These are phyloP conservation scores for Phataginus tricuspis DNA, from an alignment of 2,797 vertebrate genomes.

Conservation along the genomic window DNA sequence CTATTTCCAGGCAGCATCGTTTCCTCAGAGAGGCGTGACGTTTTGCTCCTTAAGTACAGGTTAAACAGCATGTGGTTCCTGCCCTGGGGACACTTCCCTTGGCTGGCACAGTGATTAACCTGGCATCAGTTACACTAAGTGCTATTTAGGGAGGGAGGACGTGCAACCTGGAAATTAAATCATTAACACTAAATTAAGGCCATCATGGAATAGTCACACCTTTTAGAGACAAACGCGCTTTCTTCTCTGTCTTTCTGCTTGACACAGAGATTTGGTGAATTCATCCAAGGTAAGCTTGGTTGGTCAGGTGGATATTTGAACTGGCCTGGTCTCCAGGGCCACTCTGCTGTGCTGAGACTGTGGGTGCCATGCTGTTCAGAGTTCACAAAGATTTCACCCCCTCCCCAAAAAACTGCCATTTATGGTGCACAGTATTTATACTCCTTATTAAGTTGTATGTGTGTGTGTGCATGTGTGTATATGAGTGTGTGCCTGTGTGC, in stretches of 20 bases:
- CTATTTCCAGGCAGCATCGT: neutral
- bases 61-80: constrained; percentile 54
- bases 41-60: constrained; percentile 26
- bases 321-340: neutral
- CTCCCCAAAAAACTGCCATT: neutral
- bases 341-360: neutral
- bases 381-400: neutral
- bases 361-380: neutral
- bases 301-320: neutral
- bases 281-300: neutral
- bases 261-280: neutral
- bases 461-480: neutral
- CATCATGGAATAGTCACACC: neutral
- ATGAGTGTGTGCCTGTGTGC: neutral
- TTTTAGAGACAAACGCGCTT: neutral
- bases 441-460: neutral
- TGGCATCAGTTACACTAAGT: constrained; percentile 73
- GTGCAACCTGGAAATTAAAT: constrained; percentile 59
- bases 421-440: neutral
- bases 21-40: constrained; percentile 37
- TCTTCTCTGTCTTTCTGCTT: neutral
- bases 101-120: constrained; percentile 75
- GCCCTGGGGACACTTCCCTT: constrained; percentile 46
- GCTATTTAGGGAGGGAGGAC: constrained; percentile 37
- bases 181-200: constrained; percentile 66